phyloP scores from a whole-genome alignment of 2,797 vertebrate genomes.

The Vipera latastei region DNA sequence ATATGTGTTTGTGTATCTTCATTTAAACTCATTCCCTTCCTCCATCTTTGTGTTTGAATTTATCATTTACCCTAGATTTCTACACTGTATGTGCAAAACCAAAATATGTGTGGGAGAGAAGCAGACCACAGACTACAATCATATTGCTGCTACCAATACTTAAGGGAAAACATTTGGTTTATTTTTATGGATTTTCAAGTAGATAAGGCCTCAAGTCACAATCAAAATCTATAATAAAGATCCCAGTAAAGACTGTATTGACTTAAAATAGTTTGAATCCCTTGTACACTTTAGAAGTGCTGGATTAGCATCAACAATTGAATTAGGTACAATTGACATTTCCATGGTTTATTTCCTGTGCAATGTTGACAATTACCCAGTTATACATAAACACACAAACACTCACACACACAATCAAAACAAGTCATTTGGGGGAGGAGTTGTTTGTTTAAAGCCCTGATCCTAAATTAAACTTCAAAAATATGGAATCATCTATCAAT shows the following conservation, averaged over 20 bases:
- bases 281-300: conserved; percentile 17
- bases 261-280: conserved; percentile 46
- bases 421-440: not conserved
- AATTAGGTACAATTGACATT: conserved; percentile 33
- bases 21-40: not conserved
- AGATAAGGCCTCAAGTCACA: conserved; percentile 33
- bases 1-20: not conserved
- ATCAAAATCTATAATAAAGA: conserved; percentile 38
- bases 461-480: not conserved
- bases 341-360: conserved; percentile 27
- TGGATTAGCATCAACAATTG: conserved; percentile 34
- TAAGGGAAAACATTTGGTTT: conserved; percentile 21
- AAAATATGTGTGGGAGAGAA: not conserved
- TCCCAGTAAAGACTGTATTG: conserved; percentile 19
- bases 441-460: not conserved
- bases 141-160: conserved; percentile 2
- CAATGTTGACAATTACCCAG: conserved; percentile 4
- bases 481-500: not conserved
- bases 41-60: not conserved
- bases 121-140: not conserved
- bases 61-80: not conserved
- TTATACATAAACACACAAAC: not conserved
- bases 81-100: conserved; percentile 12
- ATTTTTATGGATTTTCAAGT: conserved; percentile 33
- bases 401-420: not conserved